Evolutionary conservation across 1,140 invertebrate species (phyloP).

Genomic region (Ceratitis capitata): DNA sequence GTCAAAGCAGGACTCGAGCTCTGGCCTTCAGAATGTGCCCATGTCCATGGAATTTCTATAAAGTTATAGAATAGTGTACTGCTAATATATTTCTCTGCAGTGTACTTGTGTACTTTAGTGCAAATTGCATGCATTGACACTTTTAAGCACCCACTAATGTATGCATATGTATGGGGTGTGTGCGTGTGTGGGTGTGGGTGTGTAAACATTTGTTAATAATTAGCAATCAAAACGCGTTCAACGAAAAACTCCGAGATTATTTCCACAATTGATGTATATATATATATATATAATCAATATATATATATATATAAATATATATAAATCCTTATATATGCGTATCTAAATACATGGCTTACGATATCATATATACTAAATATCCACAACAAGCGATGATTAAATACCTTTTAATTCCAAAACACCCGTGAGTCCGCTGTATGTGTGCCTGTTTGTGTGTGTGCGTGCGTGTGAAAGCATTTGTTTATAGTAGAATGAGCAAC

Average conservation of each 20-base stretch:
- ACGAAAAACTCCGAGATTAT: background rate
- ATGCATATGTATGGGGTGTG: background rate
- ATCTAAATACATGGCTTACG: background rate
- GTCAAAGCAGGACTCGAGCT: too few relatives aligned
- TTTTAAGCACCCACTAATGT: background rate
- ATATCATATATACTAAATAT: background rate
- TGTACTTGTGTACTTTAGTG: background rate
- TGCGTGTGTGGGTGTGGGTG: background rate
- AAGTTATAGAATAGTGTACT: too few relatives aligned
- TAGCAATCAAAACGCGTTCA: background rate
- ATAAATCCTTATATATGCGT: too few relatives aligned
- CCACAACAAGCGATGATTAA: slow-evolving; percentile 8
- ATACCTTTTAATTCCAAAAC: background rate
- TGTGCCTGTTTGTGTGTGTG: background rate
- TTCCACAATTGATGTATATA: too few relatives aligned
- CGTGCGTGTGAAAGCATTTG: background rate
- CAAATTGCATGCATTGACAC: background rate
- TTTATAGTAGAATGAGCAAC: background rate
- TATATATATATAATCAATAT: too few relatives aligned
- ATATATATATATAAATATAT: too few relatives aligned
- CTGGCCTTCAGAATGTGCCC: too few relatives aligned
- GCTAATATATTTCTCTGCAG: too few relatives aligned
- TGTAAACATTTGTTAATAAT: background rate
- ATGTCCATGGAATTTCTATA: too few relatives aligned
- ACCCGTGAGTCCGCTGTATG: background rate